Conservation (phyloP, 2,797 vertebrate genomes). For the Xenops minutus region DNA sequence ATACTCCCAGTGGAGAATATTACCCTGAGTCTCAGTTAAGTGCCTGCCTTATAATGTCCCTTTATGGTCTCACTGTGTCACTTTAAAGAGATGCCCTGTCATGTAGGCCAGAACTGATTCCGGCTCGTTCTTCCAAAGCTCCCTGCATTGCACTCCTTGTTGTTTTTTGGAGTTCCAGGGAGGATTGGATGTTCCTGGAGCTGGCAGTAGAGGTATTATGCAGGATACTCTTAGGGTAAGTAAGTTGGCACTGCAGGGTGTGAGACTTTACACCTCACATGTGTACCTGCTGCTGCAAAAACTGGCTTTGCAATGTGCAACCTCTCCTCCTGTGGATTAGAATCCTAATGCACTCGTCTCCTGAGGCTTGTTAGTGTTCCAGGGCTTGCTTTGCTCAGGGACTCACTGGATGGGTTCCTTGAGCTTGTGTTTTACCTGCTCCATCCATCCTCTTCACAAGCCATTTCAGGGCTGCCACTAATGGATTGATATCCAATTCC, state of each 20-base stretch:
- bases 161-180: background rate
- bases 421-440: background rate
- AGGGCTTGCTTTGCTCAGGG: background rate
- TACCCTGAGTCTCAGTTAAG: conserved; percentile 22
- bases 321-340: background rate
- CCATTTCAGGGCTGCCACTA: background rate
- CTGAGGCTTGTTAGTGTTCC: background rate
- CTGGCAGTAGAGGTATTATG: background rate
- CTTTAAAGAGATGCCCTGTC: background rate
- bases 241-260: fast-evolving
- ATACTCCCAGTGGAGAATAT: conserved; percentile 37
- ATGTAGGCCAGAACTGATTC: background rate
- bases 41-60: background rate
- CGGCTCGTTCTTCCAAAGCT: background rate
- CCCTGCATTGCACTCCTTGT: background rate
- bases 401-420: background rate
- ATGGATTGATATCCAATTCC: conserved; percentile 11
- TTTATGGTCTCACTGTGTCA: background rate
- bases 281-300: background rate
- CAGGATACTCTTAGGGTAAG: background rate
- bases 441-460: background rate
- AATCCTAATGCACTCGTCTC: background rate
- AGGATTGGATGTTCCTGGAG: background rate
- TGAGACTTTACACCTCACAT: background rate
- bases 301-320: fast-evolving